Percentiles rank a stretch among this genome's conserved stretches.
These are phyloP conservation scores for Sminthurides aquaticus DNA, from an alignment of 2,888 invertebrate species.

Conservation along the genomic window DNA sequence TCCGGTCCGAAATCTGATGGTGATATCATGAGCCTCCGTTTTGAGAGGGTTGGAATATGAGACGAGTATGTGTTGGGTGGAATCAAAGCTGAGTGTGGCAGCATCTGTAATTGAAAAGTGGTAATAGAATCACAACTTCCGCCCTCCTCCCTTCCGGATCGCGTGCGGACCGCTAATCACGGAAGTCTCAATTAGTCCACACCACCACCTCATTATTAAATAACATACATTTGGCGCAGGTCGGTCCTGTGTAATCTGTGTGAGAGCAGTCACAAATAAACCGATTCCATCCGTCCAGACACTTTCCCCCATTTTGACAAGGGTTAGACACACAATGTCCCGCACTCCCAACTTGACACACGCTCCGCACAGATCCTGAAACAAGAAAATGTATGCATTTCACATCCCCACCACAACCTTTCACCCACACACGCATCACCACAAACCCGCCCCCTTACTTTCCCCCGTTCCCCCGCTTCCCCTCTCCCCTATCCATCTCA, in stretches of 20 bases:
- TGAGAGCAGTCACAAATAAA: conserved; percentile 86
- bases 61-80: conserved; percentile 76
- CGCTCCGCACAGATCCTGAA: conserved; percentile 76
- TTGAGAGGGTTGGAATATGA: conserved; percentile 61
- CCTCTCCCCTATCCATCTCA: too few species aligned
- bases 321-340: conserved; percentile 76
- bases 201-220: not conserved
- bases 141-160: not conserved
- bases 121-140: not conserved
- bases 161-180: conserved; percentile 15
- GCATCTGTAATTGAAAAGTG: conserved; percentile 57
- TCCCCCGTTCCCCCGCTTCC: too few species aligned
- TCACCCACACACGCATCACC: too few species aligned
- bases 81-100: conserved; percentile 77
- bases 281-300: conserved; percentile 91
- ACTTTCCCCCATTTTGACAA: conserved; percentile 80
- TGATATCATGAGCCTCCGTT: conserved; percentile 83
- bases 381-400: not conserved
- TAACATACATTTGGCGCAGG: conserved; percentile 70
- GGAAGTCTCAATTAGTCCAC: conserved; percentile 22
- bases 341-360: conserved; percentile 69
- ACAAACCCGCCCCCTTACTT: not conserved
- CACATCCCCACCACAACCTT: not conserved
- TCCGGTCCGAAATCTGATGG: conserved; percentile 75
- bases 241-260: conserved; percentile 71